Base-by-base conservation (phyloP, 2,888 invertebrate genomes). In the Xestoiulus laeticollis region DNA sequence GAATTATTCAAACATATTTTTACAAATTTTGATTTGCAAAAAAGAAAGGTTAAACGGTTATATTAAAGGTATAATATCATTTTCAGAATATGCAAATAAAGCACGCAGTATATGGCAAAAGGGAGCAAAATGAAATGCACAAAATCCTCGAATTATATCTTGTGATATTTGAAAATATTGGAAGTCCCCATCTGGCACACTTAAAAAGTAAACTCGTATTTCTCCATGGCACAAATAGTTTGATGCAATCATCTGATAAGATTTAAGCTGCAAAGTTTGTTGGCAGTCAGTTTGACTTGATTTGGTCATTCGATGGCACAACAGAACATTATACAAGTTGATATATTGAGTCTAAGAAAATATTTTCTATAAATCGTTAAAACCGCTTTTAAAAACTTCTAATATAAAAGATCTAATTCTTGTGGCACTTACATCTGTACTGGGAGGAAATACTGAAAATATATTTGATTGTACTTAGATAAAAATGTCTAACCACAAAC, bases 391-490 rank as follows among this genome's bases (percentile, higher is more conserved):
- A 19, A 19, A 22, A 59, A 59, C 22, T n/a, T 38, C 38, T 38
- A 38, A 38, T 38, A 38, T 38, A 38, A 38, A 38, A 38, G 38
- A 38, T 38, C n/a, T 38, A 38, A 38, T 38, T 38, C 38, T 38
- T 38, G 38, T 78, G 78, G 78, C 78, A 78, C 78, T 68, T 68
- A 68, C 12, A 68, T 68, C 26, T 68, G 68, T 3, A 68, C 68
- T 68, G 14, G 68, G 22, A 26, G 26, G 68, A 26, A 68, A 68
- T 68, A 26, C 68, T 78, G 48, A 78, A 30, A 78, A 78, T 78
- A 30, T 78, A 78, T 32, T 78, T 32, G 26, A 30, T 32, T 78
- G 78, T 78, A 30, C 78, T 68, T 22, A 68, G 22, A 22, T 22
- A 26, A n/a, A 22, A 16, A 68, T 78, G 1, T 78, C 78, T 78